Evolutionary conservation across 2,888 invertebrate genomes (phyloP).

Genomic region (Oscheius sp.): DNA sequence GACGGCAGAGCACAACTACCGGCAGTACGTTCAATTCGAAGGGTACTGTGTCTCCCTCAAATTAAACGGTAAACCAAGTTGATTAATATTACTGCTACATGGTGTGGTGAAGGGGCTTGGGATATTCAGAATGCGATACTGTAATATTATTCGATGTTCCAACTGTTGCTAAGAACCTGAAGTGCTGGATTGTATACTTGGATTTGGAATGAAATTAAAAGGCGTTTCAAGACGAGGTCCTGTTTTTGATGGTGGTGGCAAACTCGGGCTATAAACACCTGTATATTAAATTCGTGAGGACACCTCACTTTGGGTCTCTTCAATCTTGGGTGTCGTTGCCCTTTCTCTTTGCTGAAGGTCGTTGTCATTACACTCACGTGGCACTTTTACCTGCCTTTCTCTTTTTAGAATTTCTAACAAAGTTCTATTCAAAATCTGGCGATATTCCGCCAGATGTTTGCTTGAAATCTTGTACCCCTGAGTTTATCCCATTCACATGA

Average conservation of each 20-base stretch:
- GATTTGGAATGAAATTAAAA: background rate
- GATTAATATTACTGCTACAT: too few relatives aligned
- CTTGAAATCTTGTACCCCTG: conserved; percentile 46
- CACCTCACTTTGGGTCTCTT: conserved; percentile 39
- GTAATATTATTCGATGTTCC: background rate
- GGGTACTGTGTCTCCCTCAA: too few relatives aligned
- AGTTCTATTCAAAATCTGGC: conserved; percentile 59
- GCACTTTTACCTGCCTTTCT: conserved; percentile 55
- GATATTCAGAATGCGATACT: conserved; percentile 50
- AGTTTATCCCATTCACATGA: background rate
- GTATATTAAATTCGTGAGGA: background rate
- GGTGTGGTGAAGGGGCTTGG: too few relatives aligned
- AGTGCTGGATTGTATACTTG: background rate
- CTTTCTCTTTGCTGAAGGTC: conserved; percentile 41
- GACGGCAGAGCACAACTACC: too few relatives aligned
- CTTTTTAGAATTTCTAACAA: conserved; percentile 51
- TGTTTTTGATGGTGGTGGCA: conserved; percentile 22
- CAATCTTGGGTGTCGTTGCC: conserved; percentile 46
- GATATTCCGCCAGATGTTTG: conserved; percentile 45
- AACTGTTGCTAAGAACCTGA: background rate
- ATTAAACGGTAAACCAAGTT: too few relatives aligned
- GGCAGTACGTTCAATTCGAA: too few relatives aligned
- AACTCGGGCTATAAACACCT: conserved; percentile 6
- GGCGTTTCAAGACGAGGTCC: conserved; percentile 28
- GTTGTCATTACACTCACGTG: too few relatives aligned